phyloP scores from a whole-genome alignment of 2,797 vertebrate species.

The Parotocinclus haroldoi region DNA sequence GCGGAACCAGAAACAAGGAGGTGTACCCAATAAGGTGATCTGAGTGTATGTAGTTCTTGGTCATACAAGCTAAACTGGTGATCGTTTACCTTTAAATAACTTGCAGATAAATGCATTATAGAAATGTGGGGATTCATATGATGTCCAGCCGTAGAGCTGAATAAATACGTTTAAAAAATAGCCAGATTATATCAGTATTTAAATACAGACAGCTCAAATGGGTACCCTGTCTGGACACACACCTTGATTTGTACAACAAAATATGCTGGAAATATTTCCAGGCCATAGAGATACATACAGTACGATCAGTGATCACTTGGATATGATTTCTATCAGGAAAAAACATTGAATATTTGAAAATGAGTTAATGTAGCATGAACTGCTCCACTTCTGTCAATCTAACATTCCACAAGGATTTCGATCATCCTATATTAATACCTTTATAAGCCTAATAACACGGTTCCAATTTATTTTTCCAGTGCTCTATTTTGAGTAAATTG shows the following conservation, averaged over 20 bases:
- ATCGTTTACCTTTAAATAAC: too few species aligned
- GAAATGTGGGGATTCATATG: too few species aligned
- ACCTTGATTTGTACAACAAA: not conserved
- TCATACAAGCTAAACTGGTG: too few species aligned
- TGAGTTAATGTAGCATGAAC: conserved; percentile 70
- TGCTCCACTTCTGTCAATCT: conserved; percentile 73
- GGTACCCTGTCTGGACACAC: too few species aligned
- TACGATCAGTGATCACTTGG: conserved; percentile 27
- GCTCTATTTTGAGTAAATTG: conserved; percentile 36
- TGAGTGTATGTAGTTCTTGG: too few species aligned
- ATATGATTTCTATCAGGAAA: conserved; percentile 37
- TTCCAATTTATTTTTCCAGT: conserved; percentile 59
- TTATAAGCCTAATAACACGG: conserved; percentile 65
- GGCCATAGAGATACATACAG: conserved; percentile 22
- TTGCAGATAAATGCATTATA: too few species aligned
- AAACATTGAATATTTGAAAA: conserved; percentile 54
- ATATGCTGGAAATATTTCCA: conserved; percentile 25
- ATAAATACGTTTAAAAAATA: too few species aligned
- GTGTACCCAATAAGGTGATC: too few species aligned
- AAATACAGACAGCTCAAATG: too few species aligned
- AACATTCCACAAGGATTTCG: conserved; percentile 67
- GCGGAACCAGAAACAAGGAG: too few species aligned
- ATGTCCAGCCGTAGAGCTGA: too few species aligned
- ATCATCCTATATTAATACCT: conserved; percentile 52
- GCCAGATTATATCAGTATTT: too few species aligned